Evolutionary conservation across 2,888 invertebrate species (phyloP).

Genomic region (Balanococcus diminutus): DNA sequence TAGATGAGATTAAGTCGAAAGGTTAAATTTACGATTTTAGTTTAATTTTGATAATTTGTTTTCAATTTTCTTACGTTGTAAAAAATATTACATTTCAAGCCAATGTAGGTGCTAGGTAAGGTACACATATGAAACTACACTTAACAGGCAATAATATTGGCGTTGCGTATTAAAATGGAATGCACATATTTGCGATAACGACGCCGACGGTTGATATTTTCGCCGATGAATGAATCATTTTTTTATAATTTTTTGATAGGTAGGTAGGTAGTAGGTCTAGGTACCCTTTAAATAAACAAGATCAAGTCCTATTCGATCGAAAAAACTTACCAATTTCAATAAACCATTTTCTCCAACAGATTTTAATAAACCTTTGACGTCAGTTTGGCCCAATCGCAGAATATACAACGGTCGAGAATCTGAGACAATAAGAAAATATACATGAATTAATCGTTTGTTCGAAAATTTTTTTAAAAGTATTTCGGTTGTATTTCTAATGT

Average conservation of each 20-base stretch:
- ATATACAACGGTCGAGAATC: slow-evolving; percentile 90
- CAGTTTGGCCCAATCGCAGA: slow-evolving; percentile 89
- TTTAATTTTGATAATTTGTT: neutral
- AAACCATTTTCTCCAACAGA: slow-evolving; percentile 91
- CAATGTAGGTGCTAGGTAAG: neutral
- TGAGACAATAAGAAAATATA: slow-evolving; percentile 59
- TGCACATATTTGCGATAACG: neutral
- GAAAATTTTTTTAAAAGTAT: no score
- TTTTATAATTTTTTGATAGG: no score
- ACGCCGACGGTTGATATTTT: neutral
- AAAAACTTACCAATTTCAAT: slow-evolving; percentile 74
- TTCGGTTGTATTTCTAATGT: no score
- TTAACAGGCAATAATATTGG: neutral
- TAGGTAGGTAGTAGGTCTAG: no score
- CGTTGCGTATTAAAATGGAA: neutral
- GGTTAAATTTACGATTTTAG: neutral
- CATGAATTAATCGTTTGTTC: slow-evolving; percentile 39
- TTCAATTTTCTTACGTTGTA: no score
- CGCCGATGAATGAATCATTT: neutral
- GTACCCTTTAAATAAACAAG: no score
- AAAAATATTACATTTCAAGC: neutral
- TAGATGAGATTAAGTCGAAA: no score
- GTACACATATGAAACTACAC: neutral
- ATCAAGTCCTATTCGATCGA: no score
- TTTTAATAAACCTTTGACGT: slow-evolving; percentile 92